Evolutionary conservation across 2,797 vertebrate species (phyloP), one percentile per base, ranked within the genome.

Genomic region (Pitangus sulphuratus): DNA sequence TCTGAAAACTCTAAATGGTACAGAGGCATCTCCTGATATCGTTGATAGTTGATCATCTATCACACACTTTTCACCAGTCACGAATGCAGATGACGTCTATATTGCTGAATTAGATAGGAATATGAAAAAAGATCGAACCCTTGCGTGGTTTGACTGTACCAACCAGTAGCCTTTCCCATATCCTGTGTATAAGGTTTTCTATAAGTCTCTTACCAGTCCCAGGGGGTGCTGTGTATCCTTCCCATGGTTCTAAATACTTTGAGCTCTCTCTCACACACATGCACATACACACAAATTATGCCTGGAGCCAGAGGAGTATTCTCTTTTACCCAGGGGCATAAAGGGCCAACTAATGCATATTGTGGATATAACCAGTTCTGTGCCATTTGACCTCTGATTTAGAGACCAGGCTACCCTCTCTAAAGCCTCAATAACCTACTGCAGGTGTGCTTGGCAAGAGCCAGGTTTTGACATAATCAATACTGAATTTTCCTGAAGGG

Each of bases 161-260:
- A 94, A 35, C 30, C 19, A 50, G 16, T 65, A 22, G 47, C 61
- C 45, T 75, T 90, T 72, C 50, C 82, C 40, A 58, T 35, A 62
- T 8, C 6, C 22, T 57, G 58, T 68, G 10, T 53, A 53, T 44
- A 79, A 72, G 0, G 1, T 13, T 45, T 31, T n/a, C 44, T 35
- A 0, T 20, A 42, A 65, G 12, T 20, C 37, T 35, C 72, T 62
- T 58, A 71, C 12, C 5, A 57, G 20, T 42, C 1, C 0, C 20
- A 57, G 17, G n/a, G 78, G 15, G 28, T 71, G 20, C 35, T 75
- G 31, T 53, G 75, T 37, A 60, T 64, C 25, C 28, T 84, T 84
- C 25, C 19, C 17, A 15, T 24, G 5, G 39, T 89, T 69, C 84
- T 60, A 45, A 89, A 48, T 45, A 90, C 28, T 84, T 51, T 71